Conservation (phyloP, 2,888 invertebrate genomes). For the Gastrophysa polygoni region DNA sequence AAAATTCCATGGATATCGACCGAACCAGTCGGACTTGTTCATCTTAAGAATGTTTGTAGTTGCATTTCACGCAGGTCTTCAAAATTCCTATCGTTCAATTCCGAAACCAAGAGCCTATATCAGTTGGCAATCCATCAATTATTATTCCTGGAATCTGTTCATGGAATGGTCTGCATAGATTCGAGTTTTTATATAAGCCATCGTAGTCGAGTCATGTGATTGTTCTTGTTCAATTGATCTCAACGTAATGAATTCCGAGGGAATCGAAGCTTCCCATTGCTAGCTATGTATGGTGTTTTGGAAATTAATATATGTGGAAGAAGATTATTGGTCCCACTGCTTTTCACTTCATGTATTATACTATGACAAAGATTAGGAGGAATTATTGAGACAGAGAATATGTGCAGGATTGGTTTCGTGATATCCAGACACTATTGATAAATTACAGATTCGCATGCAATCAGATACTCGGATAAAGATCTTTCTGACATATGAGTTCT, state of each 20-base stretch:
- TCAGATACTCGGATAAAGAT: too few species aligned
- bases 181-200: conserved; percentile 12
- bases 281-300: too few species aligned
- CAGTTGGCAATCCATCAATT: conserved; percentile 18
- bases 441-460: too few species aligned
- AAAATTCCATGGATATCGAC: conserved; percentile 47
- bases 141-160: conserved; percentile 19
- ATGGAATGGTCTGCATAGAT: conserved; percentile 18
- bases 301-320: too few species aligned
- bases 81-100: conserved; percentile 33
- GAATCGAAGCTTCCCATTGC: background rate
- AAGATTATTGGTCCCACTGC: too few species aligned
- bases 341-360: too few species aligned
- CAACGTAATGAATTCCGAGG: background rate
- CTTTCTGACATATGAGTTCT: too few species aligned
- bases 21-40: conserved; percentile 28
- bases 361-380: too few species aligned
- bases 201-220: background rate
- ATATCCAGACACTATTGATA: too few species aligned
- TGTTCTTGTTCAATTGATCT: background rate
- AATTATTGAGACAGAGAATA: too few species aligned
- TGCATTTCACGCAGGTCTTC: conserved; percentile 36
- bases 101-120: conserved; percentile 23
- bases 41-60: conserved; percentile 40
- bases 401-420: too few species aligned